Evolutionary conservation across 2,888 invertebrate genomes (phyloP), one percentile per base, ranked within the genome.

Genomic region (Dyspetes luteomarginatus): DNA sequence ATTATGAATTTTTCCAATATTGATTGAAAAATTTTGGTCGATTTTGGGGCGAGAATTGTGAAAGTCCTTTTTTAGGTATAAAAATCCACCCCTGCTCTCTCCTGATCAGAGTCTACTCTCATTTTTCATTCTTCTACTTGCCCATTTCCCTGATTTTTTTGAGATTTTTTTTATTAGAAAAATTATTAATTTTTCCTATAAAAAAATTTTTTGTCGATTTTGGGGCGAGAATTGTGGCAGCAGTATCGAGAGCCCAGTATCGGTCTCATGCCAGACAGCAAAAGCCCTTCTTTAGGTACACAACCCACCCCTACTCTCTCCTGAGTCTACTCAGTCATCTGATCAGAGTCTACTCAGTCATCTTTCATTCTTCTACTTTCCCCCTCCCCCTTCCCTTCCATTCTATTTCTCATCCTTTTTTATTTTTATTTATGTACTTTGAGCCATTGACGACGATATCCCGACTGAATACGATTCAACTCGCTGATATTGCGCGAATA

Each of bases 281-380:
- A 96, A 93, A 96, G 96, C 92, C 96, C 96, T 88, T 95, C 96
- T 86, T 94, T 96, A 92, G 95, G 94, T 88, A 81, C 56, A 78
- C 48, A 48, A 56, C 36, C 52, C 45, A 58, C 68, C 28, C 4
- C 15, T 12, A 12, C 26, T 17, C 36, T 72, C 72, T 68, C 67
- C 58, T n/a, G n/a, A n/a, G n/a, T n/a, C n/a, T n/a, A n/a, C n/a
- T n/a, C n/a, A n/a, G n/a, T n/a, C n/a, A n/a, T 24, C 15, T 41
- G 64, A 9, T 41, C 12, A n/a, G n/a, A n/a, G n/a, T 64, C 52
- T 22, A 24, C 22, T 64, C 64, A n/a, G n/a, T 55, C 65, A 52
- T 75, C 43, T 19, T 69, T 75, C 55, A 17, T 52, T 30, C 36
- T 73, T 64, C 68, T 45, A 30, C 28, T 58, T 64, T 75, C 56